phyloP scores from a whole-genome alignment of 2,888 invertebrate genomes.

The Drosophila maculinotata region DNA sequence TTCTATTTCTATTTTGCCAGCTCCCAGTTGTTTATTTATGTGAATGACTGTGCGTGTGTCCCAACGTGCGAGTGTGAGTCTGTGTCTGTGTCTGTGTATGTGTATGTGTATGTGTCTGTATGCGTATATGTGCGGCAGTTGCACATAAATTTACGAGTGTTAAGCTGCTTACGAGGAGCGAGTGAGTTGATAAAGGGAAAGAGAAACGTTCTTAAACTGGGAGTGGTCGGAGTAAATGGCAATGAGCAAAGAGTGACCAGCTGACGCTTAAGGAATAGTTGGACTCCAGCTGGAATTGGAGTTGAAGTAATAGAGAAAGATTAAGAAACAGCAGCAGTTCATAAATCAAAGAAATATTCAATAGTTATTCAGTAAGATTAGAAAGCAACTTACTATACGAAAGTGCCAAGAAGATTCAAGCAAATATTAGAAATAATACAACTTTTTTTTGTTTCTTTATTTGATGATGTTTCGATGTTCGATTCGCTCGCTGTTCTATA shows the following conservation, averaged over 20 bases:
- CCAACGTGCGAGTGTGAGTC: conserved; percentile 1
- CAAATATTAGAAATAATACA: too few relatives aligned
- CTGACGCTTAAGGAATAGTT: conserved; percentile 45
- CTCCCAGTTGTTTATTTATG: conserved; percentile 70
- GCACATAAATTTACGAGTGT: conserved; percentile 63
- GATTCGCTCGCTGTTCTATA: too few relatives aligned
- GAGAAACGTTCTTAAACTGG: conserved; percentile 36
- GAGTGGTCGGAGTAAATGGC: conserved; percentile 33
- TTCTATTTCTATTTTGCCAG: conserved; percentile 65
- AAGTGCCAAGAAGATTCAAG: too few relatives aligned
- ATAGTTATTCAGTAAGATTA: too few relatives aligned
- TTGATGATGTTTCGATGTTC: too few relatives aligned
- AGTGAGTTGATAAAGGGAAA: conserved; percentile 41
- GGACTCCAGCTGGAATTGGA: conserved; percentile 1
- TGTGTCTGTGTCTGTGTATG: background rate
- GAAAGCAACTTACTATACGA: too few relatives aligned
- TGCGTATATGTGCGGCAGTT: conserved; percentile 46
- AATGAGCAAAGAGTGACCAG: conserved; percentile 18
- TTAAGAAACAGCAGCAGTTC: conserved; percentile 3
- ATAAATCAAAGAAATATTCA: too few relatives aligned
- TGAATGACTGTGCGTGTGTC: conserved; percentile 56
- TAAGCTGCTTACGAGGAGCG: conserved; percentile 51
- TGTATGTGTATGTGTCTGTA: background rate
- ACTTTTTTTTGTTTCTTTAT: too few relatives aligned
- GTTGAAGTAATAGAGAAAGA: conserved; percentile 23